Evolutionary conservation across 2,888 invertebrate genomes (phyloP).

Genomic region (Tholera decimalis): DNA sequence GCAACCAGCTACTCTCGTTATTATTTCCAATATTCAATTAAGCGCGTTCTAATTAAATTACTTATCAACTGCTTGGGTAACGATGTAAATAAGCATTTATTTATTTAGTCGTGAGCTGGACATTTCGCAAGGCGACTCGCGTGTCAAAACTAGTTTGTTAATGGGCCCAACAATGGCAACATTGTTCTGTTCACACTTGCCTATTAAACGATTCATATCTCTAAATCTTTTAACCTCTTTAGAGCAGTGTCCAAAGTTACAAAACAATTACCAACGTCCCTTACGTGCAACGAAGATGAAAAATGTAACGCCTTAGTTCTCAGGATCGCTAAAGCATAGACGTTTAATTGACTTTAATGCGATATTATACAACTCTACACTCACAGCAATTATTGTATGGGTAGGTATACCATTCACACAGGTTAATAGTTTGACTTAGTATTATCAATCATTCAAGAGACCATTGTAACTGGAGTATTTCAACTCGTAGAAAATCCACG

Average conservation of each 20-base stretch:
- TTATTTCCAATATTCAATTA: conserved; percentile 85
- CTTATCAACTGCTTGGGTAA: conserved; percentile 83
- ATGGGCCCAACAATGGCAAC: conserved; percentile 83
- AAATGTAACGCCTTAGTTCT: conserved; percentile 63
- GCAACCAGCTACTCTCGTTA: conserved; percentile 68
- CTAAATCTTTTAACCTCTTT: conserved; percentile 83
- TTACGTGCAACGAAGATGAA: conserved; percentile 70
- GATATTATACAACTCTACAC: conserved; percentile 49
- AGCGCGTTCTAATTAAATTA: conserved; percentile 86
- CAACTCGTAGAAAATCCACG: conserved; percentile 21
- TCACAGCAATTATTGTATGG: conserved; percentile 16
- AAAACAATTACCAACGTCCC: conserved; percentile 74
- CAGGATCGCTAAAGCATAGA: conserved; percentile 60
- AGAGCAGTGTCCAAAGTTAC: conserved; percentile 73
- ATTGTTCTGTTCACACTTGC: conserved; percentile 87
- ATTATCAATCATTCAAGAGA: conserved; percentile 51
- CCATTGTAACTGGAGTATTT: conserved; percentile 58
- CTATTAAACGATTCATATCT: conserved; percentile 88
- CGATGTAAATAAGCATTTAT: conserved; percentile 84
- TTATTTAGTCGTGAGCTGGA: conserved; percentile 85
- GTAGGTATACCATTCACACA: conserved; percentile 40
- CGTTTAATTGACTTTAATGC: conserved; percentile 52
- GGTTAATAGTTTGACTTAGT: conserved; percentile 51
- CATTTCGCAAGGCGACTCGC: conserved; percentile 86
- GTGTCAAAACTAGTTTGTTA: conserved; percentile 89